Percentiles rank a stretch among this genome's conserved stretches.
These are phyloP conservation scores for Fregetta grallaria DNA, from an alignment of 2,113 vertebrate species.

Conservation along the genomic window DNA sequence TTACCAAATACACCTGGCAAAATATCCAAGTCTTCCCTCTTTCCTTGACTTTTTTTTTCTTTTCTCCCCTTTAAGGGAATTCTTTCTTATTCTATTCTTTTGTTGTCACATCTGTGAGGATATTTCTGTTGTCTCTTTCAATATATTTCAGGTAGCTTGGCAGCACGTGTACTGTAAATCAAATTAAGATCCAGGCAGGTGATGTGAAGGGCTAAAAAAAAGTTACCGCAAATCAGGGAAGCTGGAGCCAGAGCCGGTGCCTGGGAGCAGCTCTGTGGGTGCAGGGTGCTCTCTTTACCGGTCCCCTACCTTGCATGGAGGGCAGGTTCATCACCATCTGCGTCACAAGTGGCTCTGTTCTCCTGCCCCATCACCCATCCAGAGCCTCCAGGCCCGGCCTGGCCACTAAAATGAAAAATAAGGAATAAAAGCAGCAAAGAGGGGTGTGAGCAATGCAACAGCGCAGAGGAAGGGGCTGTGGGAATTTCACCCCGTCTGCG, in stretches of 20 bases:
- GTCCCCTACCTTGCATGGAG: neutral
- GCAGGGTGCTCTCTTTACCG: neutral
- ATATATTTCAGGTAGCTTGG: neutral
- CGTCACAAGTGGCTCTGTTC: neutral
- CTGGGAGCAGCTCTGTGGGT: neutral
- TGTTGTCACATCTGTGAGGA: neutral
- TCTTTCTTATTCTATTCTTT: neutral
- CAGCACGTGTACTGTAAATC: neutral
- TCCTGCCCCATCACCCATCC: neutral
- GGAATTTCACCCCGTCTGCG: rapidly evolving
- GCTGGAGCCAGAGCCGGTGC: neutral
- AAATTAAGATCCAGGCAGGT: neutral
- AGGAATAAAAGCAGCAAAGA: neutral
- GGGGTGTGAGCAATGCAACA: neutral
- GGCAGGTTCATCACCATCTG: neutral
- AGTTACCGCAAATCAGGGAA: neutral
- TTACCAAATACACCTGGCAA: neutral
- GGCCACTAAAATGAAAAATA: neutral
- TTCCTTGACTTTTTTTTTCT: neutral
- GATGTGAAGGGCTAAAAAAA: neutral
- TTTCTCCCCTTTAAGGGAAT: neutral
- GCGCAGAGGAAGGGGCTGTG: neutral
- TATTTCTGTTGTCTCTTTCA: neutral
- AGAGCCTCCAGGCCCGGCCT: neutral
- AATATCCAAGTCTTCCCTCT: neutral